phyloP scores from a whole-genome alignment of 2,888 invertebrate genomes.

The Pilophorus perplexus region DNA sequence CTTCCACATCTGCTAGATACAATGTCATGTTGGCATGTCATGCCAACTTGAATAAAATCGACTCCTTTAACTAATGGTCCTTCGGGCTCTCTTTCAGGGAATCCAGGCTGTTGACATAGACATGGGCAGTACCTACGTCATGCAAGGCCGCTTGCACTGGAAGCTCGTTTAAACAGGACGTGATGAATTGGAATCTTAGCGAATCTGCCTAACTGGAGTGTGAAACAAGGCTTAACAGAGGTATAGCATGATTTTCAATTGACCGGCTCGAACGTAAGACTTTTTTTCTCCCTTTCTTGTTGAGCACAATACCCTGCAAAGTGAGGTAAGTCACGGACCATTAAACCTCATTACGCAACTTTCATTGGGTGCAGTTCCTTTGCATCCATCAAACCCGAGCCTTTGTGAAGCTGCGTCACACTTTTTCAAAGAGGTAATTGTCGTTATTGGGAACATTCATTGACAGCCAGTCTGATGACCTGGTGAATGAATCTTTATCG shows the following conservation, averaged over 20 bases:
- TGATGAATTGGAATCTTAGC: conserved; percentile 5
- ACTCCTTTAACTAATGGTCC: too few relatives aligned
- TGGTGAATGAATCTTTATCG: too few relatives aligned
- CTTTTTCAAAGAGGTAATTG: too few relatives aligned
- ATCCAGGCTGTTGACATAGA: too few relatives aligned
- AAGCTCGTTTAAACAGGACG: conserved; percentile 4
- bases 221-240: conserved; percentile 12
- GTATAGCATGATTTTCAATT: conserved; percentile 24
- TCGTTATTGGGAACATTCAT: too few relatives aligned
- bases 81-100: too few relatives aligned
- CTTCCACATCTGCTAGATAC: too few relatives aligned
- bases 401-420: too few relatives aligned
- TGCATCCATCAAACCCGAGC: conserved; percentile 2
- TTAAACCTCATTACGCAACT: conserved; percentile 18
- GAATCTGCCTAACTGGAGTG: conserved; percentile 5
- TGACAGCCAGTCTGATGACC: too few relatives aligned
- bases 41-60: too few relatives aligned
- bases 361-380: neutral
- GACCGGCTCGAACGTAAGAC: conserved; percentile 2
- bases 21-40: too few relatives aligned
- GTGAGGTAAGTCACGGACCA: conserved; percentile 14
- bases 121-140: too few relatives aligned
- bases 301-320: conserved; percentile 19
- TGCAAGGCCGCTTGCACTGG: neutral
- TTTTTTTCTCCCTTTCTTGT: conserved; percentile 2